Conservation (phyloP, 2,113 vertebrate species). For the Rhodinocichla rosea region DNA sequence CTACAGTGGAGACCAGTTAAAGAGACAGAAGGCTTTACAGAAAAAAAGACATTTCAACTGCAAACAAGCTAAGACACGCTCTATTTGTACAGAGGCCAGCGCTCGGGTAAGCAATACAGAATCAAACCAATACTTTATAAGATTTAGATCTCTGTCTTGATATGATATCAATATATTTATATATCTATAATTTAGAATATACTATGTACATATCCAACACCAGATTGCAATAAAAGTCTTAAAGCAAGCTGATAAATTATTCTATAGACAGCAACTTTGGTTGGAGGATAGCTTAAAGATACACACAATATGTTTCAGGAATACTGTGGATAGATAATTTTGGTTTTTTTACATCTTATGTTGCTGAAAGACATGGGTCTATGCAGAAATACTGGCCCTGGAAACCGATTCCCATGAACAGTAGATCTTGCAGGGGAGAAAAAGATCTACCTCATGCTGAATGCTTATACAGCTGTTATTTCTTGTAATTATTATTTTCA, state of each 20-base stretch:
- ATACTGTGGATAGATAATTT: not conserved
- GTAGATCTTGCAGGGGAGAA: not conserved
- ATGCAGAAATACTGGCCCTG: not conserved
- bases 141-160: not conserved
- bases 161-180: not conserved
- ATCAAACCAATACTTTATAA: not conserved
- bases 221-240: not conserved
- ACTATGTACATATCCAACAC: conserved; percentile 8
- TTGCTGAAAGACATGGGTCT: not conserved
- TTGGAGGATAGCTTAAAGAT: not conserved
- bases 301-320: not conserved
- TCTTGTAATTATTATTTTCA: not conserved
- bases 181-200: conserved; percentile 8
- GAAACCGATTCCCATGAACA: not conserved
- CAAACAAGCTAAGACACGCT: not conserved
- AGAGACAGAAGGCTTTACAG: conserved; percentile 29
- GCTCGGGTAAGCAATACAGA: not conserved
- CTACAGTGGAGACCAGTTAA: not conserved
- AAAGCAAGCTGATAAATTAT: not conserved
- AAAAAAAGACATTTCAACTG: conserved; percentile 9
- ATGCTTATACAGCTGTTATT: not conserved
- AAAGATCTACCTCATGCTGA: not conserved
- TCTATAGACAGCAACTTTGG: not conserved
- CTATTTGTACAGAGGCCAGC: not conserved
- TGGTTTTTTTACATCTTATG: not conserved